phyloP scores from a whole-genome alignment of 2,797 vertebrate species.

The Melanotaenia parkinsoni region DNA sequence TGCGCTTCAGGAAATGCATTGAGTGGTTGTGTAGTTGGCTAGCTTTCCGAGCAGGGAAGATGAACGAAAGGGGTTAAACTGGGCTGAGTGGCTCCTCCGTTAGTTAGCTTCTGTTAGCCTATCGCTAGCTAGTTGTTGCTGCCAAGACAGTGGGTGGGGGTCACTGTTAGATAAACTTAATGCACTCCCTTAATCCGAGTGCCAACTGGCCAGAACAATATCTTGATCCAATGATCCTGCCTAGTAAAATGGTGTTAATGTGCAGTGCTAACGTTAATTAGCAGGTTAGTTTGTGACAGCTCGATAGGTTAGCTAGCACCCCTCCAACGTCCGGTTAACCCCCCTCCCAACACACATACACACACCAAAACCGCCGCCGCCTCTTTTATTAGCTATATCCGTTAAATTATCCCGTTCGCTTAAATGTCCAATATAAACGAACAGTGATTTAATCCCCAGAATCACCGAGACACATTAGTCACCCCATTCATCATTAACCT shows the following conservation, averaged over 20 bases:
- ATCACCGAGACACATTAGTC: not conserved
- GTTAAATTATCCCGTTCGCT: constrained; percentile 5
- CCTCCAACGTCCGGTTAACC: constrained; percentile 60
- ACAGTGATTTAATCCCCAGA: accelerated
- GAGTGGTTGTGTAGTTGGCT: constrained; percentile 34
- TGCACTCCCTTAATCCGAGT: constrained; percentile 10
- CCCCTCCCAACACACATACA: constrained; percentile 8
- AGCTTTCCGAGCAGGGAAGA: constrained; percentile 42
- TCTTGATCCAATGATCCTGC: not conserved
- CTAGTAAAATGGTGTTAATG: not conserved
- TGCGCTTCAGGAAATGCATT: constrained; percentile 52
- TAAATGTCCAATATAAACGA: not conserved
- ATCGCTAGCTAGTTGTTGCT: constrained; percentile 50
- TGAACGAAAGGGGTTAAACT: constrained; percentile 74
- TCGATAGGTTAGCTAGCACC: constrained; percentile 58
- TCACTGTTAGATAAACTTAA: constrained; percentile 35
- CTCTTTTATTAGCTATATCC: constrained; percentile 12
- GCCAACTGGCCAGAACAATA: not conserved
- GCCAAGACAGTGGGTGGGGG: constrained; percentile 64
- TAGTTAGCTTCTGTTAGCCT: constrained; percentile 64
- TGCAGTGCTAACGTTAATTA: constrained; percentile 15
- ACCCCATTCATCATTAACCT: not conserved
- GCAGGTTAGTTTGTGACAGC: constrained; percentile 50
- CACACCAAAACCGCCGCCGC: too few species aligned
- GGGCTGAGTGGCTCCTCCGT: constrained; percentile 69